Evolutionary conservation across 2,797 vertebrate species (phyloP).

Genomic region (Melanotaenia pygmaea): DNA sequence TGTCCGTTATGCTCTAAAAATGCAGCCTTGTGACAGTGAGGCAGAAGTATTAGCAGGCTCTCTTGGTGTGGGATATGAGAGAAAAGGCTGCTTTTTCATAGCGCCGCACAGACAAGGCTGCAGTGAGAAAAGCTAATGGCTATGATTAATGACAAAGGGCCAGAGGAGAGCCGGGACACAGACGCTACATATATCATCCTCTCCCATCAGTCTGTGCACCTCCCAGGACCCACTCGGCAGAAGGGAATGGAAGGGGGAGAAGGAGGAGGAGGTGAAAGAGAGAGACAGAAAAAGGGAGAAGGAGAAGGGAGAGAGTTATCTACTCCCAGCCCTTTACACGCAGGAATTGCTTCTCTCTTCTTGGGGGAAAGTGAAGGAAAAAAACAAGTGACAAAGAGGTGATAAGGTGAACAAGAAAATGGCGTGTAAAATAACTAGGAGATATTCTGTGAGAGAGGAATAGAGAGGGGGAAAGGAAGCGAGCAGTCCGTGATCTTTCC

Average conservation of each 20-base stretch:
- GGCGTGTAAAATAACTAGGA: constrained; percentile 94
- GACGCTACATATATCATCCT: constrained; percentile 99
- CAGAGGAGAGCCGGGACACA: constrained; percentile 99
- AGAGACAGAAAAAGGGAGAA: constrained; percentile 34
- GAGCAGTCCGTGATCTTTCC: constrained; percentile 87
- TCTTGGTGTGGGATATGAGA: constrained; percentile 86
- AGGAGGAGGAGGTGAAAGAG: constrained; percentile 26
- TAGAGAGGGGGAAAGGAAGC: constrained; percentile 42
- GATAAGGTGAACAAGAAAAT: constrained; percentile 98
- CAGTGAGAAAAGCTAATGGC: constrained; percentile 99
- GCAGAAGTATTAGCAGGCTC: constrained; percentile 73
- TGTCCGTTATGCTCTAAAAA: constrained; percentile 67
- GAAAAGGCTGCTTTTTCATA: constrained; percentile 89
- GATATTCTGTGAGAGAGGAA: constrained; percentile 88
- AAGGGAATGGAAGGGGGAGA: constrained; percentile 5
- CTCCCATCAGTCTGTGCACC: constrained; percentile 99
- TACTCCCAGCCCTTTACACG: constrained; percentile 84
- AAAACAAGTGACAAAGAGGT: constrained; percentile 86
- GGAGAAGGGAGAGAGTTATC: constrained; percentile 84
- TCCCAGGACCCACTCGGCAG: constrained; percentile 91
- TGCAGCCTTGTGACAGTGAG: constrained; percentile 74
- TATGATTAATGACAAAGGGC: constrained; percentile 99
- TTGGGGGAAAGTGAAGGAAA: constrained; percentile 58
- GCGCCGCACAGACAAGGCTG: constrained; percentile 93
- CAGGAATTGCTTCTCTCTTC: constrained; percentile 85